A percentile compares a stretch with the other conserved stretches of the same genome.
These are phyloP conservation scores for Apogon talboti DNA, from an alignment of 2,797 vertebrate species.

Conservation along the genomic window DNA sequence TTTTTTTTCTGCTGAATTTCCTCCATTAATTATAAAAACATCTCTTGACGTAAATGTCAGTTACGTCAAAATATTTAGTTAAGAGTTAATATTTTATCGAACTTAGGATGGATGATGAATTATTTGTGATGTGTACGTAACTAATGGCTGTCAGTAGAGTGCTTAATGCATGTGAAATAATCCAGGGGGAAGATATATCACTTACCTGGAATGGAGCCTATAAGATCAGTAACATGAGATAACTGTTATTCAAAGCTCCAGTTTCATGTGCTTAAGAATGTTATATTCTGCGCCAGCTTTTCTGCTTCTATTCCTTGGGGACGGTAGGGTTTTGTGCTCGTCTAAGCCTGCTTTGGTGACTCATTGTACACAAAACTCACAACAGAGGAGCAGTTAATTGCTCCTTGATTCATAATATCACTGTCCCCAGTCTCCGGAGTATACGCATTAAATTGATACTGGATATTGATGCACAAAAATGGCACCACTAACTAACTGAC, in stretches of 20 bases:
- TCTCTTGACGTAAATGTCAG: not conserved
- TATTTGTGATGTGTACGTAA: slow-evolving; percentile 39
- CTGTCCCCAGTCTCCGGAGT: not conserved
- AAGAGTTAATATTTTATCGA: slow-evolving; percentile 40
- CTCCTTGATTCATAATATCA: slow-evolving; percentile 19
- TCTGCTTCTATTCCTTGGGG: slow-evolving; percentile 40
- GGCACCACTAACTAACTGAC: not conserved
- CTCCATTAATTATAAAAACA: slow-evolving; percentile 9
- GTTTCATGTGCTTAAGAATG: slow-evolving; percentile 21
- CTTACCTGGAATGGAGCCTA: slow-evolving; percentile 18
- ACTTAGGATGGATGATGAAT: slow-evolving; percentile 33
- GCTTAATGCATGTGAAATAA: slow-evolving; percentile 23
- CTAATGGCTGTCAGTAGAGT: slow-evolving; percentile 18
- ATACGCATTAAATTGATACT: slow-evolving; percentile 7
- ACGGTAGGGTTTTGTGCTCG: slow-evolving; percentile 19
- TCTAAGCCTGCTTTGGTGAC: slow-evolving; percentile 42
- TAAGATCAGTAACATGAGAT: slow-evolving; percentile 25
- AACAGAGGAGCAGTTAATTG: slow-evolving; percentile 35
- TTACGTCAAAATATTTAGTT: slow-evolving; percentile 39
- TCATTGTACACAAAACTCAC: slow-evolving; percentile 38
- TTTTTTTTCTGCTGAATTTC: slow-evolving; percentile 6
- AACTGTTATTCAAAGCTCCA: slow-evolving; percentile 8
- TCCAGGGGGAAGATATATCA: slow-evolving; percentile 8
- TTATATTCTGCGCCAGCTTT: slow-evolving; percentile 42
- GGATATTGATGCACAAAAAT: not conserved